Evolutionary conservation across 1,140 invertebrate species (phyloP).

Genomic region (Dendroctonus valens): DNA sequence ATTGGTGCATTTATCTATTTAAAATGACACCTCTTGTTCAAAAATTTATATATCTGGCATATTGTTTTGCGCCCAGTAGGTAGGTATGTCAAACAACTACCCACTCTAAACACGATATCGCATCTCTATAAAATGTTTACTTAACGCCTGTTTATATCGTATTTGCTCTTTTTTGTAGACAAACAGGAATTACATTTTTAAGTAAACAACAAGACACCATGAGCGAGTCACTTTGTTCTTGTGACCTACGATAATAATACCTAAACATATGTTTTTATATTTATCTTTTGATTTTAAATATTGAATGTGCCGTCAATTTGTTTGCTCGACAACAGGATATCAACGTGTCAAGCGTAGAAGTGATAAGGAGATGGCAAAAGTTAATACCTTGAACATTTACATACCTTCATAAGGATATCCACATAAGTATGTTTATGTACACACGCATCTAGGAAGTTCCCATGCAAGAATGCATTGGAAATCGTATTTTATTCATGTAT

Average conservation of each 20-base stretch:
- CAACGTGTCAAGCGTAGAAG: conserved; percentile 19
- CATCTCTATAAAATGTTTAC: conserved; percentile 5
- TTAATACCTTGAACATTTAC: background rate
- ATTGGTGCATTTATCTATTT: too few species aligned
- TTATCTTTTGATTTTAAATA: conserved; percentile 25
- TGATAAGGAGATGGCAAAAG: conserved; percentile 17
- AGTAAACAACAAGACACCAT: conserved; percentile 7
- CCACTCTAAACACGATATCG: too few species aligned
- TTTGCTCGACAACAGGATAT: conserved; percentile 22
- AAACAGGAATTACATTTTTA: conserved; percentile 14
- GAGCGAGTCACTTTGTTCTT: conserved; percentile 12
- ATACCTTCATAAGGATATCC: too few species aligned
- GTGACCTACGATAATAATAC: conserved; percentile 13
- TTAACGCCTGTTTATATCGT: conserved; percentile 1
- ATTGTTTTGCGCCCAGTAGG: too few species aligned
- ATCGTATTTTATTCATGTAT: too few species aligned
- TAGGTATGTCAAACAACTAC: too few species aligned
- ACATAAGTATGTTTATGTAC: too few species aligned
- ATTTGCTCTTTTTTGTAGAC: conserved; percentile 11
- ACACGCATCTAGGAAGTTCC: too few species aligned
- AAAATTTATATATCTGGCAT: too few species aligned
- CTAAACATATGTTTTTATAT: conserved; percentile 21
- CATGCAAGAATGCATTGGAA: too few species aligned
- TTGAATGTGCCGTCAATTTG: conserved; percentile 11
- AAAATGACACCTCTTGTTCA: too few species aligned